Evolutionary conservation across 2,888 invertebrate species (phyloP).

Genomic region (Drosophila borborema): DNA sequence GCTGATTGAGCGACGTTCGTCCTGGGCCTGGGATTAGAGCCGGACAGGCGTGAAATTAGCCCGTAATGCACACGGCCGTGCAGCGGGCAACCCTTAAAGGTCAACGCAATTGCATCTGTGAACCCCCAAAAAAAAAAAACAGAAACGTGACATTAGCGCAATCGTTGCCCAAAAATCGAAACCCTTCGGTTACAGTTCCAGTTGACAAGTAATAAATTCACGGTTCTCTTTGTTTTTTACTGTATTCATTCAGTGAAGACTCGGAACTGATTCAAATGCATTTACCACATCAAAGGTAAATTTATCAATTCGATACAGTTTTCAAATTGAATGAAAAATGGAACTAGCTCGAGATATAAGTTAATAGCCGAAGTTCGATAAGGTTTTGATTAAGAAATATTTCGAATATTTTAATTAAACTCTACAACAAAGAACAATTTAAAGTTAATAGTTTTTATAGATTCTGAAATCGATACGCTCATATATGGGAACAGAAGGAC

Average conservation of each 20-base stretch:
- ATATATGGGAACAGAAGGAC: background rate
- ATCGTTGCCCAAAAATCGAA: constrained; percentile 6
- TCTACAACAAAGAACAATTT: background rate
- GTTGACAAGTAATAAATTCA: background rate
- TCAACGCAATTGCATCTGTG: constrained; percentile 47
- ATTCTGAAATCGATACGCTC: background rate
- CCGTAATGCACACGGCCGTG: constrained; percentile 39
- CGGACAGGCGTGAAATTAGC: constrained; percentile 64
- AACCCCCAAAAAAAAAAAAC: constrained; percentile 27
- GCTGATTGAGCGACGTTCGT: constrained; percentile 71
- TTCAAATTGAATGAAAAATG: background rate
- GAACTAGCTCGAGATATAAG: background rate
- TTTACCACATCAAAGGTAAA: constrained; percentile 2
- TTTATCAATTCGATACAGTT: background rate
- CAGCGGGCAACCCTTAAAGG: constrained; percentile 42
- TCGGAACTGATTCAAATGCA: constrained; percentile 3
- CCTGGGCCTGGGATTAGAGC: constrained; percentile 50
- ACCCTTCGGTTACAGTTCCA: constrained; percentile 12
- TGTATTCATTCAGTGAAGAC: background rate
- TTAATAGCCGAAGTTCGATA: background rate
- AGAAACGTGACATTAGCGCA: constrained; percentile 24
- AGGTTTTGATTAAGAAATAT: background rate
- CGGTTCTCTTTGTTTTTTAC: background rate
- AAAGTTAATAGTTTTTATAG: no score
- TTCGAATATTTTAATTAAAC: background rate